These are phyloP conservation scores for Acanthurus lineatus DNA, from an alignment of 2,797 vertebrate species.

Conservation along the genomic window DNA sequence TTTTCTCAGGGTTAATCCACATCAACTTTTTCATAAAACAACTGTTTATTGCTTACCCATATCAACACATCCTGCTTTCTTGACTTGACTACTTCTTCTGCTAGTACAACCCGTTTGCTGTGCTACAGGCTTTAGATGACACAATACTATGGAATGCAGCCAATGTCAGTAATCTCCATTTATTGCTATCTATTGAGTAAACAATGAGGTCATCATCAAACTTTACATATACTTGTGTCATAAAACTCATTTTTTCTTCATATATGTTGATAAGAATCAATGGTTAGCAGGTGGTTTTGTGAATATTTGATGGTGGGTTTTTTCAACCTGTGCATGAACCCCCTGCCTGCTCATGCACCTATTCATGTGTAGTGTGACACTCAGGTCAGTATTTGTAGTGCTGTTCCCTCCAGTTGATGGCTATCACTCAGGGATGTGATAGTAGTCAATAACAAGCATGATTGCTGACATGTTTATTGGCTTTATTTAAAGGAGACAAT, in stretches of 20 bases:
- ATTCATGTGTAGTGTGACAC: conserved; percentile 24
- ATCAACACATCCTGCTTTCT: background rate
- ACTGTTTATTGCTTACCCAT: background rate
- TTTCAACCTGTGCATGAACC: conserved; percentile 44
- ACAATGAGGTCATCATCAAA: background rate
- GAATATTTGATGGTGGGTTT: background rate
- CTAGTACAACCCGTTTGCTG: background rate
- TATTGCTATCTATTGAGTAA: background rate
- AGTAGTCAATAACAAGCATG: conserved; percentile 16
- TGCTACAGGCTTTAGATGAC: background rate
- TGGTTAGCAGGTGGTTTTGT: background rate
- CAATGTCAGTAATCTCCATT: background rate
- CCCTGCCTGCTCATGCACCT: conserved; percentile 11
- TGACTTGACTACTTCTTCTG: too few relatives aligned
- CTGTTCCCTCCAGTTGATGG: conserved; percentile 20
- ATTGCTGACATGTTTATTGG: conserved; percentile 65
- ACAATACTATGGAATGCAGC: background rate
- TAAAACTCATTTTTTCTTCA: background rate
- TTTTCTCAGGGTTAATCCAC: background rate
- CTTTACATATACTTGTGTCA: background rate
- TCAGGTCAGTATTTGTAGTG: conserved; percentile 23
- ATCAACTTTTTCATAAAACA: background rate
- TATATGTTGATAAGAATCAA: background rate
- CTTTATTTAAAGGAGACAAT: conserved; percentile 62
- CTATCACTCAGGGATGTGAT: conserved; percentile 35